Evolutionary conservation across 2,888 invertebrate species (phyloP).

Genomic region (Eledone cirrhosa): DNA sequence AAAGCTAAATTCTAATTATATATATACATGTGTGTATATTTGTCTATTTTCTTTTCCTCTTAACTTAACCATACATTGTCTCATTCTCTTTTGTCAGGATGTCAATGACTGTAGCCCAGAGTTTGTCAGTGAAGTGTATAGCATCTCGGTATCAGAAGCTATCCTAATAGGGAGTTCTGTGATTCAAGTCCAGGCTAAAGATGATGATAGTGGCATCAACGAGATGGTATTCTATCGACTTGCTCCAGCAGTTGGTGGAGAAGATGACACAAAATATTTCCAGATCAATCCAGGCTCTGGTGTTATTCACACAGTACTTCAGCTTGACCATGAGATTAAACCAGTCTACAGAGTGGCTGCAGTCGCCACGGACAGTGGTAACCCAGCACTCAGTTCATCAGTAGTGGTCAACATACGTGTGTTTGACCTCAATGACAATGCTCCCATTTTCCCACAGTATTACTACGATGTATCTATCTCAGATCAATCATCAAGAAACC

Average conservation of each 20-base stretch:
- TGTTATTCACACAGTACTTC: slow-evolving; percentile 74
- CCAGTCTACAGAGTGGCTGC: slow-evolving; percentile 81
- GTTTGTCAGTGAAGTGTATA: slow-evolving; percentile 56
- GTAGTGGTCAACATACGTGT: slow-evolving; percentile 86
- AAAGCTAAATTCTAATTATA: no score
- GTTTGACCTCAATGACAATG: slow-evolving; percentile 89
- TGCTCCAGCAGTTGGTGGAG: slow-evolving; percentile 58
- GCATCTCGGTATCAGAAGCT: slow-evolving; percentile 62
- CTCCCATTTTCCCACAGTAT: slow-evolving; percentile 71
- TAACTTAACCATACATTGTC: no score
- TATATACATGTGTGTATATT: no score
- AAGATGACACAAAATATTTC: slow-evolving; percentile 74
- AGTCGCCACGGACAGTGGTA: slow-evolving; percentile 83
- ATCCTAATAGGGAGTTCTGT: slow-evolving; percentile 61
- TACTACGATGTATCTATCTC: slow-evolving; percentile 81
- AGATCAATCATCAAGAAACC: slow-evolving; percentile 83
- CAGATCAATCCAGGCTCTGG: slow-evolving; percentile 82
- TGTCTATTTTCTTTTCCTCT: no score
- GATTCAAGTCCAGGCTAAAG: slow-evolving; percentile 59
- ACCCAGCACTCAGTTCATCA: slow-evolving; percentile 82
- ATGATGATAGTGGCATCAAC: slow-evolving; percentile 60
- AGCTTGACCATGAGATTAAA: slow-evolving; percentile 58
- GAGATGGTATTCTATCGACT: slow-evolving; percentile 77
- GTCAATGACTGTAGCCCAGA: slow-evolving; percentile 66
- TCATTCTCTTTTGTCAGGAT: slow-evolving; percentile 70